Conservation (phyloP, 1,140 invertebrate genomes). For the Carcinoscorpius rotundicauda region DNA sequence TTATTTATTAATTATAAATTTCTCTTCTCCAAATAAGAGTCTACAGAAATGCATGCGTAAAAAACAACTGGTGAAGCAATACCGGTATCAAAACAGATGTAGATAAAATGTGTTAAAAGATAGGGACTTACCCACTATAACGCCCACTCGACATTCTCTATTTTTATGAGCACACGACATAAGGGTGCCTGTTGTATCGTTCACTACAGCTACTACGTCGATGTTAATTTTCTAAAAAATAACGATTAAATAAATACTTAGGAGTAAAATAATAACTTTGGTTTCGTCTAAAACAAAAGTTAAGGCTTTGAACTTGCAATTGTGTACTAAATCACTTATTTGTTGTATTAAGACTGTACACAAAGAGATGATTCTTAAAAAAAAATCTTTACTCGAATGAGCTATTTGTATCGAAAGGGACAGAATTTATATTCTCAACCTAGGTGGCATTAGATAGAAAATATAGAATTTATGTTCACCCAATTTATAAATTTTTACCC, state of each 20-base stretch:
- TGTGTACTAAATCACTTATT: neutral
- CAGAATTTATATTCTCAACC: neutral
- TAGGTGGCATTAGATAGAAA: too few species aligned
- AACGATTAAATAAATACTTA: conserved; percentile 2
- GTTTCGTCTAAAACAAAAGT: neutral
- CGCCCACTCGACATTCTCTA: conserved; percentile 66
- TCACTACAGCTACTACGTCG: conserved; percentile 83
- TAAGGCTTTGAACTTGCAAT: too few species aligned
- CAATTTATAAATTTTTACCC: too few species aligned
- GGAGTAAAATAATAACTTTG: neutral
- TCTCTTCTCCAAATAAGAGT: conserved; percentile 1
- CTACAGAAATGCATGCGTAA: neutral
- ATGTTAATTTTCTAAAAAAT: conserved; percentile 52
- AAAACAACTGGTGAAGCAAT: too few species aligned
- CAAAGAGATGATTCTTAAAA: neutral
- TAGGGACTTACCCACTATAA: conserved; percentile 63
- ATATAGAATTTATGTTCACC: too few species aligned
- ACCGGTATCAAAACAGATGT: neutral
- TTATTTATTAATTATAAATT: neutral
- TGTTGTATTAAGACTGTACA: neutral
- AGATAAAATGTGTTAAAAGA: neutral
- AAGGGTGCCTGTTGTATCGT: conserved; percentile 92
- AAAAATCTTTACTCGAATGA: neutral
- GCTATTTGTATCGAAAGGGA: neutral
- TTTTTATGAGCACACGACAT: conserved; percentile 95